These are phyloP conservation scores for Cheirogaleus medius DNA, from an alignment of 2,113 vertebrate species.

Conservation along the genomic window DNA sequence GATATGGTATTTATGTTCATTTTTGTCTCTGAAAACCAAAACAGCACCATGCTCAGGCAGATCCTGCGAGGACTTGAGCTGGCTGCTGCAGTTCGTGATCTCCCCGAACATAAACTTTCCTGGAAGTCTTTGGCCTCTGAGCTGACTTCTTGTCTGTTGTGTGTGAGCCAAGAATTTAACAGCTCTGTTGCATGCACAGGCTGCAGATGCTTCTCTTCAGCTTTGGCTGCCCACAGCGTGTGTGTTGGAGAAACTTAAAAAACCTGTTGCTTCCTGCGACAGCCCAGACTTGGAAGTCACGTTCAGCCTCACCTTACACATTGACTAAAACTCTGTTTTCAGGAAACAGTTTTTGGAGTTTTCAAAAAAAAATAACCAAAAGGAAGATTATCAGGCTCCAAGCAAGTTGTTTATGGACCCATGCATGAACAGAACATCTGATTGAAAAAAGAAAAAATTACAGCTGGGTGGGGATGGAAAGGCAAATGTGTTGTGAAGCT, in stretches of 20 bases:
- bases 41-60: neutral
- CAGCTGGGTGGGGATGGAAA: slow-evolving; percentile 52
- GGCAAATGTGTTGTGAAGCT: slow-evolving; percentile 39
- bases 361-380: neutral
- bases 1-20: neutral
- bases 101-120: slow-evolving; percentile 49
- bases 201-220: slow-evolving; percentile 39
- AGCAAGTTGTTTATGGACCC: slow-evolving; percentile 37
- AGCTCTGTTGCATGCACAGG: neutral
- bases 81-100: slow-evolving; percentile 7
- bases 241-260: neutral
- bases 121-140: slow-evolving; percentile 64
- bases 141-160: slow-evolving; percentile 12
- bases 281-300: neutral
- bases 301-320: neutral
- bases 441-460: slow-evolving; percentile 39
- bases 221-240: neutral
- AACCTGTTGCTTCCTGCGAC: neutral
- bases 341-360: neutral
- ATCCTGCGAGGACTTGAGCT: neutral
- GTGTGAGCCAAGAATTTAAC: slow-evolving; percentile 31
- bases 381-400: neutral
- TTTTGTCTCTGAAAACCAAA: neutral
- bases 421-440: slow-evolving; percentile 22
- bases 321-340: neutral